Evolutionary conservation across 2,113 vertebrate genomes (phyloP), one percentile per base, ranked within the genome.

Genomic region (Chroicocephalus ridibundus): DNA sequence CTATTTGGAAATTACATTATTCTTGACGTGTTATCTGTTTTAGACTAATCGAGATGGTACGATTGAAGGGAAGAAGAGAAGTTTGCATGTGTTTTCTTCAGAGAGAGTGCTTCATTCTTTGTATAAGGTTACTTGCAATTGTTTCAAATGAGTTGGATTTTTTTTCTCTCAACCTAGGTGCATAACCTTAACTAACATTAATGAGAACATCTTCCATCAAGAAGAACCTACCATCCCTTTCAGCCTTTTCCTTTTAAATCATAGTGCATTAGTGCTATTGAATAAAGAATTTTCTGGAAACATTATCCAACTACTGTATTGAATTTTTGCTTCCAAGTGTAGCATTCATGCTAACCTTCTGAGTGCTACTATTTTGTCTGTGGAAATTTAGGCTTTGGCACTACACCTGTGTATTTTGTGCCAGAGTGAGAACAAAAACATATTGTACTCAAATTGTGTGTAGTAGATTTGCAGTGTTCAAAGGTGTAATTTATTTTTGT

Each of bases 1-100:
- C 88, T 94, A 24, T 82, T 96, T 86, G 38, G 54, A 93, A 95
- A 95, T 96, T 34, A 38, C 34, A 46, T 90, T 96, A 55, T 90
- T 94, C 42, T 84, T 71, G 54, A 38, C 1, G 13, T n/a, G 27
- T 84, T 84, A 69, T 25, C 72, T 57, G 9, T 38, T 93, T 96
- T 60, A 94, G 65, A 69, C 26, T 71, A 92, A 94, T 91, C 0
- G 0, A 87, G 76, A 29, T 19, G 21, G 38, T 96, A 26, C 91
- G 65, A 79, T 34, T 82, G 42, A 82, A 57, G 66, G 54, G 68
- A 91, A 77, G 34, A 81, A 70, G 70, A 89, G 40, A 94, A 68
- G 60, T 72, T 71, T 82, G 36, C 70, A 82, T 68, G 19, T 90
- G 34, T 80, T 95, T 66, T 82, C 20, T 85, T 93, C 46, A 55